These are phyloP conservation scores for Micoletzkya japonica DNA, from an alignment of 2,888 invertebrate species.

Conservation along the genomic window DNA sequence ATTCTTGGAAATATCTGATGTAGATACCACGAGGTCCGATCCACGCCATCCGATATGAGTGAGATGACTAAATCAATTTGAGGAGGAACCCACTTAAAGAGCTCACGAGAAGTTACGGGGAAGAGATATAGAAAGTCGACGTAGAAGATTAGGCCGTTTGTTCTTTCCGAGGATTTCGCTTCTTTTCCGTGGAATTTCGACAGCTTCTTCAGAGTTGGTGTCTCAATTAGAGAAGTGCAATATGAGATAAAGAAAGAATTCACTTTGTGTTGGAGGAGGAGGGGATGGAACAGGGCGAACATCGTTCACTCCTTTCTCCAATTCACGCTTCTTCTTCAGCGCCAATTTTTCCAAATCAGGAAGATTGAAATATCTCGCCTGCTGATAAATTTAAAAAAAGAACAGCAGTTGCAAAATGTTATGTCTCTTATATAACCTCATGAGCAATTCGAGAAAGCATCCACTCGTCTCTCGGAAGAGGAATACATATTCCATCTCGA, in stretches of 20 bases:
- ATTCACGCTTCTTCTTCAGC: not conserved
- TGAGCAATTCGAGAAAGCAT: slow-evolving; percentile 36
- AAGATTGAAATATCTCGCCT: slow-evolving; percentile 24
- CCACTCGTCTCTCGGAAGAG: slow-evolving; percentile 45
- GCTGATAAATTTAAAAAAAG: not conserved
- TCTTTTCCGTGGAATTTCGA: slow-evolving; percentile 43
- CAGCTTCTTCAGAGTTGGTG: not conserved
- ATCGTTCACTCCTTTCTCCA: not conserved
- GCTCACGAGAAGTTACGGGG: slow-evolving; percentile 23
- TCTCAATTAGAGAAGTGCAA: too few species aligned
- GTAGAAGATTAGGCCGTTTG: not conserved
- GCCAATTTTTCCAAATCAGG: slow-evolving; percentile 23
- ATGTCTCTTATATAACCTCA: too few species aligned
- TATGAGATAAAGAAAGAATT: too few species aligned
- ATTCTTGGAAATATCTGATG: not conserved
- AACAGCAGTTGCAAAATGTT: not conserved
- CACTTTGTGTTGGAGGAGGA: too few species aligned
- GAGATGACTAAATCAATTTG: slow-evolving; percentile 34
- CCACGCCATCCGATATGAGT: slow-evolving; percentile 51
- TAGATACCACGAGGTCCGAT: slow-evolving; percentile 31
- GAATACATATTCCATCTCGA: slow-evolving; percentile 42
- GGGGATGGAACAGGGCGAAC: not conserved
- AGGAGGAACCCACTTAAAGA: not conserved
- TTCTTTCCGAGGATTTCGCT: slow-evolving; percentile 34
- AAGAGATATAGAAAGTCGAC: slow-evolving; percentile 15